Conservation (phyloP, 2,888 invertebrate genomes). For the Isoperla grammatica region DNA sequence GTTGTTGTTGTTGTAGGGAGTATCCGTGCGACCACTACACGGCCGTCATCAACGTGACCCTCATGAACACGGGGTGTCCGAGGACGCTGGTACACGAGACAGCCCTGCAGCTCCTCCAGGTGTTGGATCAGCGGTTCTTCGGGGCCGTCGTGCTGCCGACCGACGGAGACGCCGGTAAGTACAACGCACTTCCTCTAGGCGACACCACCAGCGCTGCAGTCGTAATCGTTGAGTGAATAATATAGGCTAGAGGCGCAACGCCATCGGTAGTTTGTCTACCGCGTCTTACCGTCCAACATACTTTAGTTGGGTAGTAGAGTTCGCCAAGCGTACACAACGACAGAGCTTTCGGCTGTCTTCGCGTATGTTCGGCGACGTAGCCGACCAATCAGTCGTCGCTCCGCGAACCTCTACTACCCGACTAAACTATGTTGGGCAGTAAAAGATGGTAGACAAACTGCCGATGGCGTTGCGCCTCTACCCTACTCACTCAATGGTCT, state of each 20-base stretch:
- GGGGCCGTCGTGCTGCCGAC: conserved; percentile 66
- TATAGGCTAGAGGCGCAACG: neutral
- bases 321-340: too few relatives aligned
- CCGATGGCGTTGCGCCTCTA: neutral
- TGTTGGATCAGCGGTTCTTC: conserved; percentile 93
- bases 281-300: too few relatives aligned
- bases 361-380: too few relatives aligned
- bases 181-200: neutral
- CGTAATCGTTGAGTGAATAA: neutral
- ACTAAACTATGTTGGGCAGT: too few relatives aligned
- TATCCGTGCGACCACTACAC: conserved; percentile 98
- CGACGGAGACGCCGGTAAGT: conserved; percentile 68
- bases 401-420: too few relatives aligned
- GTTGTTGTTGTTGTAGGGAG: conserved; percentile 78
- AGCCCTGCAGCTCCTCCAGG: conserved; percentile 87
- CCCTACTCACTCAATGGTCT: too few relatives aligned
- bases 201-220: neutral
- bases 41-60: conserved; percentile 93
- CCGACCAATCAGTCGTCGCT: too few relatives aligned
- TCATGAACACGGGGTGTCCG: conserved; percentile 94
- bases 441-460: too few relatives aligned
- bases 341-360: too few relatives aligned
- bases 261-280: too few relatives aligned
- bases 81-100: conserved; percentile 88
- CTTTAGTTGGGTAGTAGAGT: too few relatives aligned